A percentile compares a stretch with the other conserved stretches of the same genome.
Evolutionary conservation across 2,113 vertebrate species (phyloP).

Genomic region (Corydoras sp.): DNA sequence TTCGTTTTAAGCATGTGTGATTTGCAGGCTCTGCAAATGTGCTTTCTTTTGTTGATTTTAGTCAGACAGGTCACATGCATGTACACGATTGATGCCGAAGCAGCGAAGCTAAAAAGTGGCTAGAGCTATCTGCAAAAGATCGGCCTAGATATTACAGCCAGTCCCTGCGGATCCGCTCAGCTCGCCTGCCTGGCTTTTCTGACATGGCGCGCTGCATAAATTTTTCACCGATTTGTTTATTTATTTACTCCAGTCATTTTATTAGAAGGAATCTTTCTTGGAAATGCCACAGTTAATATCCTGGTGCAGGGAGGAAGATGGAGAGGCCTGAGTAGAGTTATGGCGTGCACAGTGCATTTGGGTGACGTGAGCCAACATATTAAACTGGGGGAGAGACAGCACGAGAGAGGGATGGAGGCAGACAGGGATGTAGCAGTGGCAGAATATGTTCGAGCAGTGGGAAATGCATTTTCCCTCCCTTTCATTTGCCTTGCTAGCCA

Average conservation of each 20-base stretch:
- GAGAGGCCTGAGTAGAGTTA: slow-evolving; percentile 43
- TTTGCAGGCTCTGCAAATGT: neutral
- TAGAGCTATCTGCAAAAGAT: slow-evolving; percentile 22
- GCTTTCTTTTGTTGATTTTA: neutral
- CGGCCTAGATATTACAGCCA: slow-evolving; percentile 28
- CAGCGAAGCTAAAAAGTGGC: slow-evolving; percentile 4
- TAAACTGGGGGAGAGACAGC: slow-evolving; percentile 32
- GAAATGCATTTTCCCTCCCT: slow-evolving; percentile 43
- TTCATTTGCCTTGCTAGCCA: slow-evolving; percentile 41
- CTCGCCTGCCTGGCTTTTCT: slow-evolving; percentile 25
- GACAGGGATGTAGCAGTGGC: slow-evolving; percentile 31
- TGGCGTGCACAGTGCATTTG: slow-evolving; percentile 39
- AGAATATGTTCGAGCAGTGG: slow-evolving; percentile 36
- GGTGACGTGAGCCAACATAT: slow-evolving; percentile 46
- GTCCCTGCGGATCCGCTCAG: slow-evolving; percentile 1
- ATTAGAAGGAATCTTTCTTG: slow-evolving; percentile 59
- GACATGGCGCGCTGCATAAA: slow-evolving; percentile 50
- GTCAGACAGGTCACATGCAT: slow-evolving; percentile 5
- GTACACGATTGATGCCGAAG: slow-evolving; percentile 11
- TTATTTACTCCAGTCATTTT: slow-evolving; percentile 56
- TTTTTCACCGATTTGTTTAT: slow-evolving; percentile 64
- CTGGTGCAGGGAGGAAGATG: slow-evolving; percentile 45
- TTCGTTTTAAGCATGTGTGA: neutral
- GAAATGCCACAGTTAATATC: slow-evolving; percentile 66
- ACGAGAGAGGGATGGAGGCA: slow-evolving; percentile 14